Conservation (phyloP, 2,888 invertebrate species). For the Platynereis dumerilii region DNA sequence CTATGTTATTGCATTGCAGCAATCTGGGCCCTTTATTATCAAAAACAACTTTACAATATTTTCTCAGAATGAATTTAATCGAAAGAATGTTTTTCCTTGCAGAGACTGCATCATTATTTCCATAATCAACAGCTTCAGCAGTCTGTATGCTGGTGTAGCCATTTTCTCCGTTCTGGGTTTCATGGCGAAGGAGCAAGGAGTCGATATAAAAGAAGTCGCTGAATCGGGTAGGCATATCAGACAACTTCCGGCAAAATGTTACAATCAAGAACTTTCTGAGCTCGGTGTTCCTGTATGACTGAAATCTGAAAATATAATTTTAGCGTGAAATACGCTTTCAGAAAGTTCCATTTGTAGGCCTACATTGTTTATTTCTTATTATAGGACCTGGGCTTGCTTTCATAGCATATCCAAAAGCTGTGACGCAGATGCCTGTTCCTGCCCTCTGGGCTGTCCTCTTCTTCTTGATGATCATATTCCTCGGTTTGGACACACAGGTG, state of each 20-base stretch:
- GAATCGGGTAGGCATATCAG: constrained; percentile 51
- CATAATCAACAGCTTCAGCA: constrained; percentile 82
- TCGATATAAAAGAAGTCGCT: constrained; percentile 50
- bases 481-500: constrained; percentile 68
- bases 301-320: too few relatives aligned
- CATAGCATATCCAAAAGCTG: constrained; percentile 70
- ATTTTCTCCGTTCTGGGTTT: constrained; percentile 59
- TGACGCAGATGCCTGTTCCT: constrained; percentile 70
- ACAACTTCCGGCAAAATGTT: too few relatives aligned
- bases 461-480: constrained; percentile 73
- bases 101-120: constrained; percentile 83
- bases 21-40: too few relatives aligned
- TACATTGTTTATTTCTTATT: too few relatives aligned
- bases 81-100: constrained; percentile 43
- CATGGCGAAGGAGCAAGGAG: constrained; percentile 54
- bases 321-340: too few relatives aligned
- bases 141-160: constrained; percentile 69
- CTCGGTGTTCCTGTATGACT: too few relatives aligned
- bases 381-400: constrained; percentile 64
- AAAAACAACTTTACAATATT: too few relatives aligned
- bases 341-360: too few relatives aligned
- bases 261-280: too few relatives aligned
- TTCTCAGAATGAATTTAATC: too few relatives aligned
- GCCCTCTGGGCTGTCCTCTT: constrained; percentile 72
- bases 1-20: too few relatives aligned